Percentiles rank a stretch among this genome's conserved stretches.
phyloP scores from a whole-genome alignment of 1,140 invertebrate species.

The Heliconius melpomene region DNA sequence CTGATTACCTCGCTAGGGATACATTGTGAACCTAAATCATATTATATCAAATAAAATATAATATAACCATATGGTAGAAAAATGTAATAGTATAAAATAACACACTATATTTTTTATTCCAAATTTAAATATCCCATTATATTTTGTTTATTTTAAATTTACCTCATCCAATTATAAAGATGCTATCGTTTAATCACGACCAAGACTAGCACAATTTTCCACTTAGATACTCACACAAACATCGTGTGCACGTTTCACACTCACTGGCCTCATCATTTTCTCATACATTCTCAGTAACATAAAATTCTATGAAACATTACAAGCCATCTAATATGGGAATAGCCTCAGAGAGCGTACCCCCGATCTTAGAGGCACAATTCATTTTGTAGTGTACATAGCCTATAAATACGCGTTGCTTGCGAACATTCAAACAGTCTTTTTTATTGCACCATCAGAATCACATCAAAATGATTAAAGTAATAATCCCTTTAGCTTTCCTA shows the following conservation, averaged over 20 bases:
- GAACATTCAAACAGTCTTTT: slow-evolving; percentile 60
- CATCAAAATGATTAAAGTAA: slow-evolving; percentile 36
- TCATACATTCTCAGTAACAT: slow-evolving; percentile 16
- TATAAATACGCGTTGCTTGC: slow-evolving; percentile 63
- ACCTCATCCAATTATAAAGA: slow-evolving; percentile 11
- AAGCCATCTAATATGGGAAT: slow-evolving; percentile 34
- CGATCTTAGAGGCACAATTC: slow-evolving; percentile 59
- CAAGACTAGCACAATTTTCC: slow-evolving; percentile 53
- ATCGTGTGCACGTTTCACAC: slow-evolving; percentile 43
- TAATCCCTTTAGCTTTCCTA: slow-evolving; percentile 43
- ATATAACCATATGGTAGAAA: background rate
- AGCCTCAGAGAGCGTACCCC: slow-evolving; percentile 55
- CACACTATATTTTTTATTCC: background rate
- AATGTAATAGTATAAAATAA: background rate
- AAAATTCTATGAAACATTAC: slow-evolving; percentile 2
- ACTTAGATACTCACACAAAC: slow-evolving; percentile 56
- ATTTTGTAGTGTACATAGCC: slow-evolving; percentile 61
- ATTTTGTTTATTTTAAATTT: slow-evolving; percentile 2
- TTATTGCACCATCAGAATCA: slow-evolving; percentile 52
- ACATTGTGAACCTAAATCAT: too few relatives aligned
- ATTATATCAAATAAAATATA: too few relatives aligned
- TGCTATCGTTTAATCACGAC: slow-evolving; percentile 25
- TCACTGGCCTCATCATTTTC: slow-evolving; percentile 25
- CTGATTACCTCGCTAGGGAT: too few relatives aligned
- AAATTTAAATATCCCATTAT: background rate